Conservation (phyloP, 2,888 invertebrate species). For the Pandemis corylana region DNA sequence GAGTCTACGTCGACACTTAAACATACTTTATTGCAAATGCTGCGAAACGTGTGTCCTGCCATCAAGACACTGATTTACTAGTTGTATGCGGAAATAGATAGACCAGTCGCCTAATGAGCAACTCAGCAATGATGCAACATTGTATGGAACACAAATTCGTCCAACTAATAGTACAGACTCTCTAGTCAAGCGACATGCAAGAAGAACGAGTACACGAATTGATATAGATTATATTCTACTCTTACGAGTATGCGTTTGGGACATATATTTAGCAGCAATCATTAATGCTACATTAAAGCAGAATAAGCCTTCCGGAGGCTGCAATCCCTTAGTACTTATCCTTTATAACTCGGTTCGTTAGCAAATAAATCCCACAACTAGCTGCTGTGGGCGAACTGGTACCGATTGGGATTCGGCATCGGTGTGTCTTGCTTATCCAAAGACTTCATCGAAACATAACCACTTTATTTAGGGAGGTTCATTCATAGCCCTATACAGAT, state of each 20-base stretch:
- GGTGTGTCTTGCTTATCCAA: conserved; percentile 54
- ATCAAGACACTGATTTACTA: background rate
- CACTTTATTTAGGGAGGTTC: background rate
- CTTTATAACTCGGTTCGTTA: conserved; percentile 40
- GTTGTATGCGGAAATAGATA: conserved; percentile 2
- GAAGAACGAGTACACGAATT: too few relatives aligned
- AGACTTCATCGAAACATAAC: conserved; percentile 37
- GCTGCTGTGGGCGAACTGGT: conserved; percentile 61
- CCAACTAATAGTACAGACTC: background rate
- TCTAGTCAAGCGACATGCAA: too few relatives aligned
- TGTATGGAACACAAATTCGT: background rate
- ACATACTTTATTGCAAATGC: too few relatives aligned
- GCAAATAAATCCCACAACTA: conserved; percentile 58
- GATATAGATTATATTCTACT: too few relatives aligned
- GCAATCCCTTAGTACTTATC: conserved; percentile 44
- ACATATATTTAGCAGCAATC: background rate
- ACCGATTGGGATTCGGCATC: conserved; percentile 57
- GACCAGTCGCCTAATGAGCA: background rate
- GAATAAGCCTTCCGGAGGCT: conserved; percentile 52
- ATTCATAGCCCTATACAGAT: background rate
- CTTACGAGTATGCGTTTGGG: background rate
- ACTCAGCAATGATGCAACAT: background rate
- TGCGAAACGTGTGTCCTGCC: background rate
- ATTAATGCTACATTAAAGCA: background rate
- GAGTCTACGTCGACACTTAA: too few relatives aligned